phyloP scores from a whole-genome alignment of 2,797 vertebrate genomes.

The Bovichtus variegatus region DNA sequence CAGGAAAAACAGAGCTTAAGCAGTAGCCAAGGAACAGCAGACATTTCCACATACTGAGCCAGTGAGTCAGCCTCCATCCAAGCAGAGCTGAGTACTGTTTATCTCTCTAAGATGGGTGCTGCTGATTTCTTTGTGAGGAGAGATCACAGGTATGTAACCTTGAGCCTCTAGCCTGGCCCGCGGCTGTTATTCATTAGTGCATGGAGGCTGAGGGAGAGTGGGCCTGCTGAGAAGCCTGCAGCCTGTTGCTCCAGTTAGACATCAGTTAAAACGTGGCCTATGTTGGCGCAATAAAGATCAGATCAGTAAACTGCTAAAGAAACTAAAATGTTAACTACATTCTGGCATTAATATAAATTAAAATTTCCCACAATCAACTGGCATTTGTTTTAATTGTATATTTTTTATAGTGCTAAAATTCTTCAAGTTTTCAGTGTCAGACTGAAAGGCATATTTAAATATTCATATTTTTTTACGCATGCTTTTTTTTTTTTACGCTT shows the following conservation, averaged over 20 bases:
- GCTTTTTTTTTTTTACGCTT: too few species aligned
- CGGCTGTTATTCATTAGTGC: constrained; percentile 66
- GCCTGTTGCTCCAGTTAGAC: constrained; percentile 40
- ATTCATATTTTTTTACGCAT: too few species aligned
- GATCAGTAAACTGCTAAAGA: constrained; percentile 23
- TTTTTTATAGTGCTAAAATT: constrained; percentile 7
- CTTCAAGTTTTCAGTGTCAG: background rate
- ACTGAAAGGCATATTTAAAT: constrained; percentile 10
- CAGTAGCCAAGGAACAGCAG: constrained; percentile 57
- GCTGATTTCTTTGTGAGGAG: constrained; percentile 69
- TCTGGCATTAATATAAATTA: background rate
- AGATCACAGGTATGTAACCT: constrained; percentile 63
- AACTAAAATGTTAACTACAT: background rate
- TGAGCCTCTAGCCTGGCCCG: constrained; percentile 65
- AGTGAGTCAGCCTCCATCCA: constrained; percentile 70
- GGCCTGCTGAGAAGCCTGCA: constrained; percentile 48
- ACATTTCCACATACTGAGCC: constrained; percentile 66
- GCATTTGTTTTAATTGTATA: constrained; percentile 19
- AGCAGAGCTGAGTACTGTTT: constrained; percentile 67
- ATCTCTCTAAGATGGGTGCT: constrained; percentile 75
- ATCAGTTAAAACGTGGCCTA: constrained; percentile 40
- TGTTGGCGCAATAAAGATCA: constrained; percentile 33
- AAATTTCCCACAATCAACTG: background rate
- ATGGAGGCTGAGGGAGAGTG: constrained; percentile 40
- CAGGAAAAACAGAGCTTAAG: constrained; percentile 42